phyloP scores from a whole-genome alignment of 2,797 vertebrate species.

The Muscicapa striata region DNA sequence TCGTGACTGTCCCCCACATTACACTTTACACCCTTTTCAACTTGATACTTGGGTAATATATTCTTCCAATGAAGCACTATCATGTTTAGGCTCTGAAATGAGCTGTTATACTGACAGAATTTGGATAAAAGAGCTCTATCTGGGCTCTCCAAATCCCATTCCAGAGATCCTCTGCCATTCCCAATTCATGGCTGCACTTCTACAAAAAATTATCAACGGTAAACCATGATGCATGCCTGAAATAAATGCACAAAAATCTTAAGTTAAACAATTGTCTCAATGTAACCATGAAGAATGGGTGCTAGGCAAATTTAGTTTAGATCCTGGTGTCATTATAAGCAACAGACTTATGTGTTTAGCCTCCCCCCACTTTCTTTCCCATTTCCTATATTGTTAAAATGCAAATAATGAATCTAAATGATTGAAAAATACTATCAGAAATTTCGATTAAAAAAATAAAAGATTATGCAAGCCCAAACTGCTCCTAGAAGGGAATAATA shows the following conservation, averaged over 20 bases:
- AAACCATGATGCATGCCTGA: background rate
- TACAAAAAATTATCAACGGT: background rate
- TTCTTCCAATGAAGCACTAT: background rate
- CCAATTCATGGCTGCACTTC: background rate
- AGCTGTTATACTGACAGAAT: background rate
- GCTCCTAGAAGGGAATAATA: background rate
- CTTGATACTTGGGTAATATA: background rate
- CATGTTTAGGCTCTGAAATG: background rate
- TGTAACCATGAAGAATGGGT: background rate
- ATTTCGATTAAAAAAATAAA: background rate
- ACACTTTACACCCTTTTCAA: slow-evolving; percentile 1
- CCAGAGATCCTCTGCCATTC: background rate
- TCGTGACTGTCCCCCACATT: background rate
- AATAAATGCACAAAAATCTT: background rate
- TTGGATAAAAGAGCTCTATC: background rate
- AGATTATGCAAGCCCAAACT: background rate
- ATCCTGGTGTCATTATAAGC: background rate
- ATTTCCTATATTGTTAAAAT: background rate
- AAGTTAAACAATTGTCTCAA: background rate
- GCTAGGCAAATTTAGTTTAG: background rate
- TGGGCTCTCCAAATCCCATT: background rate
- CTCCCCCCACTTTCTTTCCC: background rate
- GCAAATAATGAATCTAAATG: background rate
- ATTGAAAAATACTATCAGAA: background rate
- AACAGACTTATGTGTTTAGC: background rate